phyloP scores from a whole-genome alignment of 2,797 vertebrate species.

The Gymnocypris eckloni region DNA sequence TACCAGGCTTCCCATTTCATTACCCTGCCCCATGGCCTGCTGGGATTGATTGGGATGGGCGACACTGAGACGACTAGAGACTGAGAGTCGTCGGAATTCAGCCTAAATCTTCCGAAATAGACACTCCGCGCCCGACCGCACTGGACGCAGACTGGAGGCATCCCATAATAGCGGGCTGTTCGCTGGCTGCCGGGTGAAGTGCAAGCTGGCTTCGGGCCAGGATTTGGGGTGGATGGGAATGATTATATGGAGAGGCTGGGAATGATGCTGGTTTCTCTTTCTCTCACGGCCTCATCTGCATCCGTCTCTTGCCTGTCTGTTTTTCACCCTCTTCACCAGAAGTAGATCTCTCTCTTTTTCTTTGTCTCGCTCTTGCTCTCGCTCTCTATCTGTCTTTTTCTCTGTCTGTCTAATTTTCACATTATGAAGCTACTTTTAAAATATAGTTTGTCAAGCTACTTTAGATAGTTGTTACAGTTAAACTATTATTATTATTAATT shows the following conservation, averaged over 20 bases:
- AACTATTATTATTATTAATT: not conserved
- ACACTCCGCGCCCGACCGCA: slow-evolving; percentile 73
- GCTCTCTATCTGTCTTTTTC: slow-evolving; percentile 44
- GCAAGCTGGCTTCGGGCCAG: slow-evolving; percentile 49
- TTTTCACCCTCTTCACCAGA: slow-evolving; percentile 59
- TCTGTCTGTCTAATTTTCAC: slow-evolving; percentile 48
- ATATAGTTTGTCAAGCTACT: not conserved
- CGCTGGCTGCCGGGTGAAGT: slow-evolving; percentile 61
- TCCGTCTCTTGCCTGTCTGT: slow-evolving; percentile 58
- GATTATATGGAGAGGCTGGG: slow-evolving; percentile 77
- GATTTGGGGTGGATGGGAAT: slow-evolving; percentile 75
- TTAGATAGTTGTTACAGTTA: not conserved
- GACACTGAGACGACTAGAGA: slow-evolving; percentile 62
- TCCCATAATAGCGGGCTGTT: slow-evolving; percentile 71
- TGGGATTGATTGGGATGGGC: slow-evolving; percentile 64
- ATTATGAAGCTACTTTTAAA: not conserved
- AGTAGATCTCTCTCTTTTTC: slow-evolving; percentile 13
- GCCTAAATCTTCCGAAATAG: slow-evolving; percentile 77
- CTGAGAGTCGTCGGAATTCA: slow-evolving; percentile 64
- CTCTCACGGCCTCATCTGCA: slow-evolving; percentile 37
- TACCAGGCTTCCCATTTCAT: slow-evolving; percentile 71
- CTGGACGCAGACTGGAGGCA: slow-evolving; percentile 71
- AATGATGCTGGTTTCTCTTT: slow-evolving; percentile 49
- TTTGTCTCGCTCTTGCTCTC: slow-evolving; percentile 57
- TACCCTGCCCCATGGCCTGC: slow-evolving; percentile 58